Percentiles rank a stretch among this genome's conserved stretches.
These are phyloP conservation scores for Phymanthus crucifer DNA, from an alignment of 92 coral and sea anemone species.

Conservation along the genomic window DNA sequence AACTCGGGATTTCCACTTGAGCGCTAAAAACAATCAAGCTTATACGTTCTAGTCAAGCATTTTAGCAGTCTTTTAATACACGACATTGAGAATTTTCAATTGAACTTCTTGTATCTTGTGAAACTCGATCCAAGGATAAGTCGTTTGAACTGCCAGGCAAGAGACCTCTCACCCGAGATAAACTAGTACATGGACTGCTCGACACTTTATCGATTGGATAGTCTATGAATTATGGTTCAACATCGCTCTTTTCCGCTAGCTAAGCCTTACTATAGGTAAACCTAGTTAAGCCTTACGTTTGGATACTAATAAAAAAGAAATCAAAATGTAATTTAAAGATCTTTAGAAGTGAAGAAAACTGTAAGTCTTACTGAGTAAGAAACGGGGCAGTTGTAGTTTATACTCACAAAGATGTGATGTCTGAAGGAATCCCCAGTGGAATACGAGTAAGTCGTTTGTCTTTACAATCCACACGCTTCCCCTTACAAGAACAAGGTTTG, in stretches of 20 bases:
- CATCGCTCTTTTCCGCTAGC: slow-evolving; percentile 12
- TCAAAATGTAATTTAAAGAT: slow-evolving; percentile 6
- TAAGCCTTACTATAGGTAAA: not conserved
- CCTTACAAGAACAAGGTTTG: slow-evolving; percentile 58
- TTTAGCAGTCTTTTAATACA: slow-evolving; percentile 3
- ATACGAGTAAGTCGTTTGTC: slow-evolving; percentile 35
- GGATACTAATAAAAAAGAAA: slow-evolving; percentile 3
- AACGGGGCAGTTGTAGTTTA: not conserved
- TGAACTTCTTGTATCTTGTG: slow-evolving; percentile 37
- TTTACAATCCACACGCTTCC: slow-evolving; percentile 50
- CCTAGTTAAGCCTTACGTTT: not conserved
- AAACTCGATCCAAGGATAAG: slow-evolving; percentile 44
- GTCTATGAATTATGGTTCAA: slow-evolving; percentile 24
- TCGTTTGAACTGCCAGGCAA: slow-evolving; percentile 22
- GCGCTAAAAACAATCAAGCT: not conserved
- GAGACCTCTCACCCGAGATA: slow-evolving; percentile 50
- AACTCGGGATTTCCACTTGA: not conserved
- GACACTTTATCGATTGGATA: slow-evolving; percentile 29
- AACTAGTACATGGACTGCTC: slow-evolving; percentile 37
- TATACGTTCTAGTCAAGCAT: slow-evolving; percentile 3
- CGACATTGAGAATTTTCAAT: slow-evolving; percentile 22
- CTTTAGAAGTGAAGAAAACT: not conserved
- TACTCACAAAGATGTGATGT: slow-evolving; percentile 61
- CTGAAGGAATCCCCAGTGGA: slow-evolving; percentile 73
- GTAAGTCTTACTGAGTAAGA: slow-evolving; percentile 12